Percentiles rank a stretch among this genome's conserved stretches.
These are phyloP conservation scores for Suncus etruscus DNA, from an alignment of 2,113 vertebrate species.

Conservation along the genomic window DNA sequence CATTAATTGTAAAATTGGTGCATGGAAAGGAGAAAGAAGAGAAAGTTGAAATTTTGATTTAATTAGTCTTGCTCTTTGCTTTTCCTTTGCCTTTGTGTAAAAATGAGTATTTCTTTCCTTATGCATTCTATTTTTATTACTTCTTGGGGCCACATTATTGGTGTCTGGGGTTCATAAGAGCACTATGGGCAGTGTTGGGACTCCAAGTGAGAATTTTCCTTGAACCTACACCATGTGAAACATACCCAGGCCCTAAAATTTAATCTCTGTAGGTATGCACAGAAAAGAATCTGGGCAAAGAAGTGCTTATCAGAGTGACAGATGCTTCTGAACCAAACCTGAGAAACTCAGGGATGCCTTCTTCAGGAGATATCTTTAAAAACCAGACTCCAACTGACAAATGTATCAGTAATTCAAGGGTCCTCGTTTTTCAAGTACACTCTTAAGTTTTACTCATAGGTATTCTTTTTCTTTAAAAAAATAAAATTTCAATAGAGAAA, in stretches of 20 bases:
- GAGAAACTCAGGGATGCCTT: constrained; percentile 20
- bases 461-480: no score
- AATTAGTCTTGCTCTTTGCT: constrained; percentile 16
- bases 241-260: background rate
- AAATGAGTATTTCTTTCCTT: no score
- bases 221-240: no score
- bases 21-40: background rate
- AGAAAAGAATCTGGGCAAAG: background rate
- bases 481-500: constrained; percentile 54
- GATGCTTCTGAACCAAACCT: background rate
- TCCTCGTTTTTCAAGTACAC: constrained; percentile 48
- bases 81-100: background rate
- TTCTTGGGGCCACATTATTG: background rate
- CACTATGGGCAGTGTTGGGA: no score
- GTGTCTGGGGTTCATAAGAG: no score
- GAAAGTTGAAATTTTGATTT: background rate
- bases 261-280: background rate
- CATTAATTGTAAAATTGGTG: background rate
- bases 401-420: constrained; percentile 2
- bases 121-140: background rate
- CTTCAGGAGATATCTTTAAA: constrained; percentile 27
- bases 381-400: background rate
- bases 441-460: constrained; percentile 54
- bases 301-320: background rate
- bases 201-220: no score